Percentiles rank a stretch among this genome's conserved stretches.
These are phyloP conservation scores for Heterodera carotae DNA, from an alignment of 1,140 invertebrate genomes.

Conservation along the genomic window DNA sequence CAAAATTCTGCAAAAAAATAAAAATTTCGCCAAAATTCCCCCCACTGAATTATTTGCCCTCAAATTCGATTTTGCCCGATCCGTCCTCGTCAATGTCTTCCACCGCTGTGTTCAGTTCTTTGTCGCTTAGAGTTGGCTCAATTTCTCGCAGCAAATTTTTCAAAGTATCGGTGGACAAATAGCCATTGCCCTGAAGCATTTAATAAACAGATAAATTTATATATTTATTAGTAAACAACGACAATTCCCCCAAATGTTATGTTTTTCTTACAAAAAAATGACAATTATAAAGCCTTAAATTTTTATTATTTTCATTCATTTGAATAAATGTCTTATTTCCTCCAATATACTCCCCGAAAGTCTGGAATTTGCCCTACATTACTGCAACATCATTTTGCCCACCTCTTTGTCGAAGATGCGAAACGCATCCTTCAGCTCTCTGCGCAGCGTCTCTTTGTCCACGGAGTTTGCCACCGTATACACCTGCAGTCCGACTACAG, in stretches of 20 bases:
- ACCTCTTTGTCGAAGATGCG: slow-evolving; percentile 66
- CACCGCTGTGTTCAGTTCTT: slow-evolving; percentile 60
- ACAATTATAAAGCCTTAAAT: too few relatives aligned
- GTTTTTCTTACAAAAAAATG: too few relatives aligned
- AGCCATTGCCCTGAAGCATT: slow-evolving; percentile 64
- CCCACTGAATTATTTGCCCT: slow-evolving; percentile 43
- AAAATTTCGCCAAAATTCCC: slow-evolving; percentile 7
- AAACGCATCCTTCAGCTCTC: slow-evolving; percentile 64
- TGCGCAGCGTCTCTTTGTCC: slow-evolving; percentile 64
- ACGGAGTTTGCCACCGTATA: slow-evolving; percentile 65
- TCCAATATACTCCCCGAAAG: too few relatives aligned
- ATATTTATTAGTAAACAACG: too few relatives aligned
- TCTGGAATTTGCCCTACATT: too few relatives aligned
- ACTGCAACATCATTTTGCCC: too few relatives aligned
- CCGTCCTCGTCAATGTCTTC: slow-evolving; percentile 66
- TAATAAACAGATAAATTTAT: too few relatives aligned
- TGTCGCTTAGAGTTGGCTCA: slow-evolving; percentile 60
- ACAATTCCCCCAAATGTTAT: too few relatives aligned
- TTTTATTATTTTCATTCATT: too few relatives aligned
- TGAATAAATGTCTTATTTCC: too few relatives aligned
- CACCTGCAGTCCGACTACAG: slow-evolving; percentile 20
- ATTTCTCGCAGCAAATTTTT: slow-evolving; percentile 64
- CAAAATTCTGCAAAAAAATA: slow-evolving; percentile 50
- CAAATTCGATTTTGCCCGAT: slow-evolving; percentile 65
- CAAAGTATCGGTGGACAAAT: slow-evolving; percentile 62